These are phyloP conservation scores for Orgyia antiqua DNA, from an alignment of 2,888 invertebrate genomes.

Conservation along the genomic window DNA sequence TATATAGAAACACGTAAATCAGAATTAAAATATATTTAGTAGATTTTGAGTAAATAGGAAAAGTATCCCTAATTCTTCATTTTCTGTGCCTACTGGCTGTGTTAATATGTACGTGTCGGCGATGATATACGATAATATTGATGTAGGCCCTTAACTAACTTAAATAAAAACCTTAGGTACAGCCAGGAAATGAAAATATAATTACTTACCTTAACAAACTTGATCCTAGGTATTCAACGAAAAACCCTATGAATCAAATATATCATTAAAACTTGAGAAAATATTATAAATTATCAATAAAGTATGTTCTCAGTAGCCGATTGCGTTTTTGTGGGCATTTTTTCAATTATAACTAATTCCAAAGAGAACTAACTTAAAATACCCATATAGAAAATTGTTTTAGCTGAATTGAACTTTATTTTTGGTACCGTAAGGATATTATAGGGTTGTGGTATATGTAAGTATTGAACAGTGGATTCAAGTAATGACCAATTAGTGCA, in stretches of 20 bases:
- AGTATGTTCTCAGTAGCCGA: slow-evolving; percentile 30
- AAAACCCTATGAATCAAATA: slow-evolving; percentile 48
- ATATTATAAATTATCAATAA: slow-evolving; percentile 55
- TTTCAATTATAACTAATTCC: slow-evolving; percentile 38
- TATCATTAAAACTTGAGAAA: slow-evolving; percentile 53
- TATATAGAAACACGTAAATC: too few relatives aligned
- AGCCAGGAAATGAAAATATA: slow-evolving; percentile 7
- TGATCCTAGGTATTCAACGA: slow-evolving; percentile 29
- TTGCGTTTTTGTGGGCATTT: slow-evolving; percentile 45
- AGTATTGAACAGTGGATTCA: slow-evolving; percentile 18
- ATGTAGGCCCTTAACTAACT: too few relatives aligned
- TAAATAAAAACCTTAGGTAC: too few relatives aligned
- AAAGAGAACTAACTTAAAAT: slow-evolving; percentile 5
- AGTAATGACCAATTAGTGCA: slow-evolving; percentile 54
- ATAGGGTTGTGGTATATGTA: slow-evolving; percentile 5
- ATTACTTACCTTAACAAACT: slow-evolving; percentile 1
- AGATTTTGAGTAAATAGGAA: too few relatives aligned
- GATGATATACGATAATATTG: too few relatives aligned
- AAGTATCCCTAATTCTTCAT: too few relatives aligned
- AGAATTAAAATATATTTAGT: too few relatives aligned
- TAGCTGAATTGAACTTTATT: slow-evolving; percentile 22
- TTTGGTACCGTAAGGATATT: slow-evolving; percentile 4
- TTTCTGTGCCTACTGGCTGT: too few relatives aligned
- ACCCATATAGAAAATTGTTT: not conserved
- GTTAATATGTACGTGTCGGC: too few relatives aligned